Conservation (phyloP, 2,888 invertebrate species). For the Amitus sp. region DNA sequence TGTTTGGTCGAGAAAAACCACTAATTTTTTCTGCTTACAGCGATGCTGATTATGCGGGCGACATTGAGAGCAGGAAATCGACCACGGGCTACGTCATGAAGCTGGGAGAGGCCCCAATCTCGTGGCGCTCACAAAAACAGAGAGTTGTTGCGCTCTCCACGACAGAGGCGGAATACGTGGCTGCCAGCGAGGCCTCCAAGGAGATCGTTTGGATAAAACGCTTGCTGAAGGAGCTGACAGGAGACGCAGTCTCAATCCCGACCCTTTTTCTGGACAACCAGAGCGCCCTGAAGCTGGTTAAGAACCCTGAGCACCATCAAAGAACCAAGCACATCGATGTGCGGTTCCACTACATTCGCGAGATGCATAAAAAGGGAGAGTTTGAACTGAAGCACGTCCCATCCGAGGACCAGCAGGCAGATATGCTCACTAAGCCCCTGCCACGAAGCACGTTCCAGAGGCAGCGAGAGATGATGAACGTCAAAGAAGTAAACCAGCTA, state of each 20-base stretch:
- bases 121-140: constrained; percentile 37
- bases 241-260: constrained; percentile 2
- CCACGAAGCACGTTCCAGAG: constrained; percentile 1
- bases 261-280: constrained; percentile 33
- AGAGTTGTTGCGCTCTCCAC: constrained; percentile 40
- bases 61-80: constrained; percentile 25
- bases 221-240: constrained; percentile 18
- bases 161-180: constrained; percentile 13
- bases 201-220: constrained; percentile 34
- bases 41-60: constrained; percentile 26
- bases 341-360: constrained; percentile 24
- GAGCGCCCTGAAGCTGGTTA: constrained; percentile 31
- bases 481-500: too few species aligned
- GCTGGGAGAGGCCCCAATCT: constrained; percentile 5
- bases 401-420: constrained; percentile 19
- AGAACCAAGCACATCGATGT: constrained; percentile 32
- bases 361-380: constrained; percentile 17
- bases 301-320: constrained; percentile 28
- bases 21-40: constrained; percentile 8
- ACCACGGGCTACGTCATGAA: constrained; percentile 35
- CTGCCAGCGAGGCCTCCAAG: constrained; percentile 42
- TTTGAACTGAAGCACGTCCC: constrained; percentile 15
- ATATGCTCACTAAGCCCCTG: constrained; percentile 22
- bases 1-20: neutral
- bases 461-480: too few species aligned